Evolutionary conservation across 2,113 vertebrate genomes (phyloP).

Genomic region (Dasyornis broadbenti): DNA sequence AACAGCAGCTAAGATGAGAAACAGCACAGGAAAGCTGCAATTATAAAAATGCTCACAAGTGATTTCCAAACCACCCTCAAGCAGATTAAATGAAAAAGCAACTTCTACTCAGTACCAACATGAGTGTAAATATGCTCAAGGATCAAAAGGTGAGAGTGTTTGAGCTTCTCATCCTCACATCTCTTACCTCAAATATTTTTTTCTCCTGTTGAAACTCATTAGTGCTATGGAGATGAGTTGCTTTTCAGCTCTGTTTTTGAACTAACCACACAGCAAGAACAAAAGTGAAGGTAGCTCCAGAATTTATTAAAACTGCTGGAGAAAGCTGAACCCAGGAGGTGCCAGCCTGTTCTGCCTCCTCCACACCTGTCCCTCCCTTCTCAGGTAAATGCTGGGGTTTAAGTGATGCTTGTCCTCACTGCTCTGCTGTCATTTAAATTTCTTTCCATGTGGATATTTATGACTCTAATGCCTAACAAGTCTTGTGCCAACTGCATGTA

Average conservation of each 20-base stretch:
- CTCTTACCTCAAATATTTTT: slow-evolving; percentile 20
- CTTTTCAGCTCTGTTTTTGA: background rate
- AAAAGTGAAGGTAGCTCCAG: background rate
- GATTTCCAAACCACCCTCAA: background rate
- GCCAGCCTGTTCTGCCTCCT: background rate
- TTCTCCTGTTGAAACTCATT: slow-evolving; percentile 11
- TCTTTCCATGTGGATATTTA: background rate
- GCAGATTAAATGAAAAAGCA: background rate
- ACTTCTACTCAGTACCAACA: background rate
- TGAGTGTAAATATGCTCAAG: background rate
- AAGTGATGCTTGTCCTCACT: background rate
- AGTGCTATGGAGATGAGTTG: background rate
- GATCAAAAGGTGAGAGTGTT: background rate
- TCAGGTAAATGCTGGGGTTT: background rate
- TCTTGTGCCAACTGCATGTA: slow-evolving; percentile 45
- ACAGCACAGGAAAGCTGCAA: background rate
- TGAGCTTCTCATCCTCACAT: background rate
- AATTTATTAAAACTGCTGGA: background rate
- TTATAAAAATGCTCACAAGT: background rate
- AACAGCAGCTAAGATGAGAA: background rate
- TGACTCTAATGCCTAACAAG: background rate
- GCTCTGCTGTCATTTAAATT: background rate
- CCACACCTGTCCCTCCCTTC: background rate
- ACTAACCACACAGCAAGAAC: background rate
- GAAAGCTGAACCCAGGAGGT: background rate